These are phyloP conservation scores for Atlantisia rogersi DNA, from an alignment of 2,113 vertebrate species.

Conservation along the genomic window DNA sequence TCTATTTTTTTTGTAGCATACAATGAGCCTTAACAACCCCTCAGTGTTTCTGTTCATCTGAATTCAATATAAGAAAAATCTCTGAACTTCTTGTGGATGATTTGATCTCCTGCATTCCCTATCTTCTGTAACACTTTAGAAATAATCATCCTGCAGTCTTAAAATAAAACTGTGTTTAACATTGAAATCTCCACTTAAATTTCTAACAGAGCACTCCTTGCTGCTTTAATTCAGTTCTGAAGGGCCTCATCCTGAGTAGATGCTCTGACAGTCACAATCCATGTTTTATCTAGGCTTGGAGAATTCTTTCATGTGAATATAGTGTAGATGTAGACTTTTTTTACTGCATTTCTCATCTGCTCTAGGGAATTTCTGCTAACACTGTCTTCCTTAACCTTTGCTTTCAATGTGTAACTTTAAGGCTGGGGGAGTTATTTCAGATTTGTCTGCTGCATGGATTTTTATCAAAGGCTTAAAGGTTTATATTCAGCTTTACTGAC, in stretches of 20 bases:
- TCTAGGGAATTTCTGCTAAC: neutral
- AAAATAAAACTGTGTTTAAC: neutral
- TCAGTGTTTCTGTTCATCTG: neutral
- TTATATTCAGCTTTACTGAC: neutral
- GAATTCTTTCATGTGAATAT: neutral
- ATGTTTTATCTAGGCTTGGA: neutral
- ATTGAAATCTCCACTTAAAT: neutral
- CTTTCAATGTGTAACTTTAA: neutral
- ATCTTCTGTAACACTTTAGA: neutral
- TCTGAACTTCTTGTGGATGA: neutral
- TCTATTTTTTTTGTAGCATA: neutral
- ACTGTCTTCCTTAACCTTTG: neutral
- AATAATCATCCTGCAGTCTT: neutral
- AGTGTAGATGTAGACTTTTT: neutral
- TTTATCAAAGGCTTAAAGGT: neutral
- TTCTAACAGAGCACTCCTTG: neutral
- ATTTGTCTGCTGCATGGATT: neutral
- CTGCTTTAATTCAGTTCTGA: constrained; percentile 18
- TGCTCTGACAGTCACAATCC: neutral
- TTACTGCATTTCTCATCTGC: neutral
- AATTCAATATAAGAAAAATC: neutral
- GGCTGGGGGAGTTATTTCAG: neutral
- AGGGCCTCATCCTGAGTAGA: neutral
- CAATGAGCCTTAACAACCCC: neutral
- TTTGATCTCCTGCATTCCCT: neutral